Evolutionary conservation across 2,888 invertebrate genomes (phyloP).

Genomic region (Corbicula japonica): DNA sequence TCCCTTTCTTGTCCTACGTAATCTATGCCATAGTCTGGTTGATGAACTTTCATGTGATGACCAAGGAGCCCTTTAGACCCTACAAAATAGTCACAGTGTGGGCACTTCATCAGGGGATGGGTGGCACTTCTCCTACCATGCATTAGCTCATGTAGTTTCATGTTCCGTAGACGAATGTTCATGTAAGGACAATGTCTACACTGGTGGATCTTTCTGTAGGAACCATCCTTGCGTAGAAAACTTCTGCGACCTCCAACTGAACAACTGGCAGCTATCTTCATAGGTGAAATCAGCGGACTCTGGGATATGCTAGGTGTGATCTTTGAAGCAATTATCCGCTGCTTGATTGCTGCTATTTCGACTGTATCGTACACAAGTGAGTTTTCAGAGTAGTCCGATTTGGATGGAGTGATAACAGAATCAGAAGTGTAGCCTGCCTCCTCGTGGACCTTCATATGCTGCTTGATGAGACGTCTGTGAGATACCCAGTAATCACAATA

Average conservation of each 20-base stretch:
- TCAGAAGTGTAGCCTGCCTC: constrained; percentile 34
- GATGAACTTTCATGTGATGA: constrained; percentile 90
- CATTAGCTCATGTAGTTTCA: constrained; percentile 94
- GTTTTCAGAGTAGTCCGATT: constrained; percentile 80
- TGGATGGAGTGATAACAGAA: constrained; percentile 76
- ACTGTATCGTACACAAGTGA: constrained; percentile 78
- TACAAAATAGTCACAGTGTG: constrained; percentile 93
- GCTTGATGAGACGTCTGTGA: constrained; percentile 92
- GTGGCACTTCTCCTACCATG: constrained; percentile 88
- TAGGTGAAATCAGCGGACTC: constrained; percentile 77
- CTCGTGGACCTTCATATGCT: constrained; percentile 92
- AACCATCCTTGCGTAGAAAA: constrained; percentile 80
- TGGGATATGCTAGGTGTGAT: constrained; percentile 81
- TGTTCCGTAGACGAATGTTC: constrained; percentile 92
- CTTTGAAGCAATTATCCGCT: constrained; percentile 83
- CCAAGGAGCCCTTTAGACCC: constrained; percentile 91
- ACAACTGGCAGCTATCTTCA: constrained; percentile 77
- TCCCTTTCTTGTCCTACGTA: constrained; percentile 56
- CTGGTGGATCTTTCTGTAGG: constrained; percentile 92
- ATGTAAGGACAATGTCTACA: constrained; percentile 95
- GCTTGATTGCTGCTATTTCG: constrained; percentile 83
- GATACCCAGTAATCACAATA: constrained; percentile 94
- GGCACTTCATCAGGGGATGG: constrained; percentile 89
- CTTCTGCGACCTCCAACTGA: constrained; percentile 77
- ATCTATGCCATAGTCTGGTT: constrained; percentile 82